Percentiles rank a stretch among this genome's conserved stretches.
Evolutionary conservation across 1,140 invertebrate species (phyloP).

Genomic region (Drosophila takahashii): DNA sequence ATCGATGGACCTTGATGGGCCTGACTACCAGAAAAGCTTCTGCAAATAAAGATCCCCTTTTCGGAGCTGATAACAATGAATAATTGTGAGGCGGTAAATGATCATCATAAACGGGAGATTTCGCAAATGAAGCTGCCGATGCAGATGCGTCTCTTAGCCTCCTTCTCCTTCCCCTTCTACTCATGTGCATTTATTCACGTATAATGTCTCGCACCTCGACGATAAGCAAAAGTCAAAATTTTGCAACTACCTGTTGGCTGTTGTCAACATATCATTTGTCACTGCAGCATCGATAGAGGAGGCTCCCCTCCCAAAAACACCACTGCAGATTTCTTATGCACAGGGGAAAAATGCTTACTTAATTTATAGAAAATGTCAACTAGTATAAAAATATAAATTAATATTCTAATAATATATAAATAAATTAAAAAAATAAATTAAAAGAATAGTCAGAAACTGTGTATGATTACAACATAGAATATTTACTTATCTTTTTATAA

Average conservation of each 20-base stretch:
- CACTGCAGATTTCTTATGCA: slow-evolving; percentile 8
- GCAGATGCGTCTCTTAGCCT: slow-evolving; percentile 35
- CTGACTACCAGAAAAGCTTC: slow-evolving; percentile 43
- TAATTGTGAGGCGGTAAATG: slow-evolving; percentile 40
- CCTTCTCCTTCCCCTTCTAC: slow-evolving; percentile 15
- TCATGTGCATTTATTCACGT: neutral
- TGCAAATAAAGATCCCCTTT: slow-evolving; percentile 21
- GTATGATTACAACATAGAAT: too few relatives aligned
- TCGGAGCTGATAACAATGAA: slow-evolving; percentile 67
- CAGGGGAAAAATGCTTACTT: too few relatives aligned
- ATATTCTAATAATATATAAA: too few relatives aligned
- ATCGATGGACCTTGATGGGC: slow-evolving; percentile 55
- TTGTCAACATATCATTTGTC: slow-evolving; percentile 82
- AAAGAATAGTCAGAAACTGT: too few relatives aligned
- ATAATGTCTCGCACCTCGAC: slow-evolving; percentile 37
- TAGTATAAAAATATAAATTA: too few relatives aligned
- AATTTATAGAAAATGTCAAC: too few relatives aligned
- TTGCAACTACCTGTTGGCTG: slow-evolving; percentile 64
- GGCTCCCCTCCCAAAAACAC: neutral
- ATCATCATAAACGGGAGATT: slow-evolving; percentile 49
- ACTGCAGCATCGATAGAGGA: slow-evolving; percentile 59
- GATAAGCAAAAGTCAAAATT: slow-evolving; percentile 80
- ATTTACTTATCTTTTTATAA: too few relatives aligned
- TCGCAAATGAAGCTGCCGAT: slow-evolving; percentile 52
- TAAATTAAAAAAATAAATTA: too few relatives aligned